Percentiles rank a stretch among this genome's conserved stretches.
These are phyloP conservation scores for Tragelaphus eurycerus DNA, from an alignment of 2,797 vertebrate species.

Conservation along the genomic window DNA sequence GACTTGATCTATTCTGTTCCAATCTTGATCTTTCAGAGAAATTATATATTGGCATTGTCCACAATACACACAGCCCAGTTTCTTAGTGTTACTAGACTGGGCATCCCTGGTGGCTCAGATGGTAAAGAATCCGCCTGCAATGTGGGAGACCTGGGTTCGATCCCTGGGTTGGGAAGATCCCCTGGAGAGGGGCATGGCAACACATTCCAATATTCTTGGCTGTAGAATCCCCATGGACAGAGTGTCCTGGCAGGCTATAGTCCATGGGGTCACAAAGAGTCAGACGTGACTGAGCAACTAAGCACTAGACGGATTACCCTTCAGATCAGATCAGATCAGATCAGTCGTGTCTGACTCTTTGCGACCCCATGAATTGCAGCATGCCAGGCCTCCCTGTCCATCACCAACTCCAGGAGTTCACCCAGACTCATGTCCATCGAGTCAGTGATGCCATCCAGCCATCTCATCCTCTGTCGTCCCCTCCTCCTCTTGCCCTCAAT, in stretches of 20 bases:
- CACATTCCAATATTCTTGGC: not conserved
- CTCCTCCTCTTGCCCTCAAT: too few species aligned
- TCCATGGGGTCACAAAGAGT: not conserved
- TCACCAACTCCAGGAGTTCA: too few species aligned
- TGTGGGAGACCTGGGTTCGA: not conserved
- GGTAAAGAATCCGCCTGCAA: not conserved
- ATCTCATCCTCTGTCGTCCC: too few species aligned
- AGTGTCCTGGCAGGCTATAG: not conserved
- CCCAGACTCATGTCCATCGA: too few species aligned
- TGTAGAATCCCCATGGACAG: not conserved
- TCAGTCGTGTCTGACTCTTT: too few species aligned
- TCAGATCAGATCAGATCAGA: not conserved
- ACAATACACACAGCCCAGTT: not conserved
- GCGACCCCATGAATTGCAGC: too few species aligned
- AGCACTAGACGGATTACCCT: not conserved
- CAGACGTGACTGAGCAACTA: not conserved
- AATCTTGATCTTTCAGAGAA: not conserved
- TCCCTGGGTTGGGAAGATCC: not conserved
- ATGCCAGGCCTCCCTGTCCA: too few species aligned
- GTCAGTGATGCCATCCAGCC: too few species aligned
- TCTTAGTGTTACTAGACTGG: not conserved
- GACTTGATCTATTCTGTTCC: not conserved
- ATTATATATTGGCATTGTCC: not conserved
- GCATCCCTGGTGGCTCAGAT: not conserved
- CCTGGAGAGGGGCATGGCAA: not conserved